Base-by-base conservation (phyloP, 1,140 invertebrate species). In the Scaptomyza hsui region DNA sequence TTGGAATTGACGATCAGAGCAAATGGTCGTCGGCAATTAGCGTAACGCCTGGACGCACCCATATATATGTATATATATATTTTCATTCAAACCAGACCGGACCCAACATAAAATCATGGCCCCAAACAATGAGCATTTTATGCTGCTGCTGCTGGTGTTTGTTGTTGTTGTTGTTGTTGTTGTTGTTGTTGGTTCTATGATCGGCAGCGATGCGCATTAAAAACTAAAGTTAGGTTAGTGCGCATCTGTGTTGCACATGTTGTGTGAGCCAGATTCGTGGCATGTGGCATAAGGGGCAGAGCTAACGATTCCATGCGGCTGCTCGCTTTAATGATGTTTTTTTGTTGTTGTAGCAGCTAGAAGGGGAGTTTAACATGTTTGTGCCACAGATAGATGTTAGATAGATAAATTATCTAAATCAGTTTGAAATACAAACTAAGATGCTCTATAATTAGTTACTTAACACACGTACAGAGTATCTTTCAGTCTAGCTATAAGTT, bases 121-220 rank as follows among this genome's bases (percentile, higher is more conserved):
- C 72, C 63, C 75, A 65, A 81, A 81, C 78, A 81, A 81, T 75
- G 47, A 51, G 57, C 41, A 72, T 79, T 65, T 55, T 62, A 67
- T 62, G 67, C 37, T 63, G 61, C n/a, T 64, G 60, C 51, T 51
- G 59, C 15, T 19, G 29, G 13, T 65, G 60, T 7, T 49, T 49
- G 45, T 7, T 65, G 49, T 9, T 47, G 32, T 18, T 48, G 12
- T 18, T 19, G 51, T 16, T 48, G 44, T 18, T 32, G 55, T 16
- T 45, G 16, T 15, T 60, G 39, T 51, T 69, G 57, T 61, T 61
- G 41, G 45, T 62, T 62, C 65, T 72, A 55, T 56, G 69, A 53
- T 24, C 64, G 57, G 48, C 78, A 82, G 61, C 70, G 79, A 72
- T 64, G 79, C 75, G 75, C 79, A 78, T 62, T 42, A 75, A 83